phyloP scores from a whole-genome alignment of 1,140 invertebrate genomes.

The Heliothis virescens region DNA sequence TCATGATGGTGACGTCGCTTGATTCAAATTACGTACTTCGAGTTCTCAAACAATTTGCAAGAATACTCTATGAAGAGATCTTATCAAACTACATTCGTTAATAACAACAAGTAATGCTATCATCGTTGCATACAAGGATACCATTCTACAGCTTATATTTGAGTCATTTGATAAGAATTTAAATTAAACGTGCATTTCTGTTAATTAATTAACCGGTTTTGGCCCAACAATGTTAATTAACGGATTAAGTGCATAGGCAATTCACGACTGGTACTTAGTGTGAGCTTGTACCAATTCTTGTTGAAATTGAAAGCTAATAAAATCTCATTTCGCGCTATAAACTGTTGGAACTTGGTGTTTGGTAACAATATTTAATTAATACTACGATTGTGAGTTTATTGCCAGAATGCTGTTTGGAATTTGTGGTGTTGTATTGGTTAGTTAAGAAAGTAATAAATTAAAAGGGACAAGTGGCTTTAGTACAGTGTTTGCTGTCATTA shows the following conservation, averaged over 20 bases:
- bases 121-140: neutral
- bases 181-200: neutral
- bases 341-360: neutral
- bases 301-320: conserved; percentile 21
- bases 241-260: neutral
- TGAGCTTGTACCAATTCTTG: neutral
- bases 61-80: conserved; percentile 20
- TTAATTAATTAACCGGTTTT: conserved; percentile 23
- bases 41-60: neutral
- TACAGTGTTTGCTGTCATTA: too few species aligned
- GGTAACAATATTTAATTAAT: conserved; percentile 17
- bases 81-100: neutral
- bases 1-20: neutral
- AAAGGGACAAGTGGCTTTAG: too few species aligned
- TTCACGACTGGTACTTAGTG: neutral
- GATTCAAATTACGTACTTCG: neutral
- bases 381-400: neutral
- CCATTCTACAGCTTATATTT: neutral
- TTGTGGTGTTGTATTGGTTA: neutral
- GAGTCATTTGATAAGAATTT: neutral
- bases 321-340: neutral
- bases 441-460: neutral
- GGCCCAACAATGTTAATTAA: conserved; percentile 4
- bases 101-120: neutral
- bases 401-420: neutral